Conservation (phyloP, 1,140 invertebrate genomes). For the Anthonomus grandis region DNA sequence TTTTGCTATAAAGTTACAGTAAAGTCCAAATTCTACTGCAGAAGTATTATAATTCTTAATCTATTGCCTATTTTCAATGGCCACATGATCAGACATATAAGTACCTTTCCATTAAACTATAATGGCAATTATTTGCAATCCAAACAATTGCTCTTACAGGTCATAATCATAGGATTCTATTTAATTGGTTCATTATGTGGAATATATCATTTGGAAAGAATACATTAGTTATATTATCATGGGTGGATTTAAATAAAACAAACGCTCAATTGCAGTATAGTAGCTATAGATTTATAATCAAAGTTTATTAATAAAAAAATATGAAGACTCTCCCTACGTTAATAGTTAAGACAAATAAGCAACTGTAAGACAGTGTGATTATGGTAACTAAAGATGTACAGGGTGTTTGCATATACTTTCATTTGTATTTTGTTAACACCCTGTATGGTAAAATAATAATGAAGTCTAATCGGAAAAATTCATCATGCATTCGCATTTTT, state of each 20-base stretch:
- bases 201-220: too few species aligned
- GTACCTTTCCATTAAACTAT: too few species aligned
- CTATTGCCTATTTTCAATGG: too few species aligned
- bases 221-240: too few species aligned
- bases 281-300: not conserved
- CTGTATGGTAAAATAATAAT: not conserved
- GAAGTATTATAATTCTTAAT: too few species aligned
- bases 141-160: too few species aligned
- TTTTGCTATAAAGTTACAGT: too few species aligned
- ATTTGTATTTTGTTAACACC: not conserved
- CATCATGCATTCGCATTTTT: not conserved
- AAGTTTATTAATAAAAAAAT: slow-evolving; percentile 32
- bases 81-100: too few species aligned
- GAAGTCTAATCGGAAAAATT: not conserved
- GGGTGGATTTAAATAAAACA: not conserved
- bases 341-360: slow-evolving; percentile 13
- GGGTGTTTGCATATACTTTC: not conserved
- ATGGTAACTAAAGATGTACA: not conserved
- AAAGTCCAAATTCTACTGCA: too few species aligned
- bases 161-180: too few species aligned
- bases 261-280: not conserved
- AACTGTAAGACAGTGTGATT: slow-evolving; percentile 1
- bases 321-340: slow-evolving; percentile 28
- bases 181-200: too few species aligned
- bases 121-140: too few species aligned